Percentiles rank a stretch among this genome's conserved stretches.
These are phyloP conservation scores for Rhombomys opimus DNA, from an alignment of 2,113 vertebrate genomes.

Conservation along the genomic window DNA sequence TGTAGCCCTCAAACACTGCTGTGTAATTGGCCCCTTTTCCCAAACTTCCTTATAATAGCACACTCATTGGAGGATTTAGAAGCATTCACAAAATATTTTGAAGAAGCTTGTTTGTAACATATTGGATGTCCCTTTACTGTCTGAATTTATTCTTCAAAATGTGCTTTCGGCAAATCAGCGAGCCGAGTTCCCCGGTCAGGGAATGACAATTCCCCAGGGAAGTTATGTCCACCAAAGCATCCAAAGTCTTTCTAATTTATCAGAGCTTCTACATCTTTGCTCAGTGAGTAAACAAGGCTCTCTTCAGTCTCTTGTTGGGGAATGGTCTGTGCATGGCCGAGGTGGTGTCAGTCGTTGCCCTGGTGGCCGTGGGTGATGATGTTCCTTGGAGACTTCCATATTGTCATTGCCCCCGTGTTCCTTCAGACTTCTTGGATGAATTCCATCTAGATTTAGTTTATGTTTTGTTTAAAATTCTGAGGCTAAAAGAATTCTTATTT, in stretches of 20 bases:
- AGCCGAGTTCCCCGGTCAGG: background rate
- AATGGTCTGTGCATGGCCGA: background rate
- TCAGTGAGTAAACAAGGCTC: background rate
- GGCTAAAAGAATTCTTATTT: slow-evolving; percentile 15
- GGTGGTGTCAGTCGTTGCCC: background rate
- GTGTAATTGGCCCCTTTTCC: background rate
- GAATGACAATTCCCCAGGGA: background rate
- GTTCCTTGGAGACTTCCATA: background rate
- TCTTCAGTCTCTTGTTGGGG: background rate
- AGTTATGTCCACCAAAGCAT: background rate
- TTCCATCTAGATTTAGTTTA: slow-evolving; percentile 27
- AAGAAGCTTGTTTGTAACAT: background rate
- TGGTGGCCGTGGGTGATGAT: background rate
- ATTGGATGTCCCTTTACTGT: background rate
- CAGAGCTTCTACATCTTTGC: background rate
- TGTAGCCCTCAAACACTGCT: background rate
- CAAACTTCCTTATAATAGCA: background rate
- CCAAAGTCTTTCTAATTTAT: background rate
- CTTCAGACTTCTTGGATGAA: slow-evolving; percentile 5
- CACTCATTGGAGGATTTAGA: slow-evolving; percentile 25
- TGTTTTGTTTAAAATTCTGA: background rate
- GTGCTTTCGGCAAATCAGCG: background rate
- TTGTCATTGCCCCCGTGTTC: background rate
- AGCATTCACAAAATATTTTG: background rate
- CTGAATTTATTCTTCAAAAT: background rate